Evolutionary conservation across 2,888 invertebrate species (phyloP), one percentile per base, ranked within the genome.

Genomic region (Polymixis lichenea): DNA sequence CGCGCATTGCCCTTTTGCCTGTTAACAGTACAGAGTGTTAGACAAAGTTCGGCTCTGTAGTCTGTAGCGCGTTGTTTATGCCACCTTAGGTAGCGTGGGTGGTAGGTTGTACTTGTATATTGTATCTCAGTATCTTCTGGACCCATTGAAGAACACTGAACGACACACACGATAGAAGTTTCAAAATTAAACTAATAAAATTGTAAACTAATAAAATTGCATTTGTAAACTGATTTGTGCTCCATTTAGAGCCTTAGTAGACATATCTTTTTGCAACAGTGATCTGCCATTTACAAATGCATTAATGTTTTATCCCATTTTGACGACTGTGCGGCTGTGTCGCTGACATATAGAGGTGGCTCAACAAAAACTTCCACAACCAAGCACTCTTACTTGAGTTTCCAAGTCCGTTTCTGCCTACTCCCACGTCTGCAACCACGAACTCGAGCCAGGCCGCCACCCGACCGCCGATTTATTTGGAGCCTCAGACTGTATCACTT

Each of bases 401-500:
- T 32, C 22, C 22, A 32, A 46, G 13, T 46, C n/a, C 17, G 9
- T 64, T 85, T 79, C 49, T 84, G 70, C 82, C 85, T 80, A 85
- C 17, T 71, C 25, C 43, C 85, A n/a, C 70, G n/a, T 89, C 90
- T 90, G 76, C 28, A 61, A 38, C 70, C 87, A 89, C 56, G 69
- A 56, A 75, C 56, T 58, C 60, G 7, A 25, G 13, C n/a, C 49
- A 60, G 7, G 32, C 70, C 19, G 25, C 71, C 46, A 15, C 32
- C 85, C 89, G 87, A 92, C 91, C 91, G 89, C 90, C 92, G 92
- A 94, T 95, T 94, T 95, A 95, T 95, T 93, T 93, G 90, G 86
- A 91, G 90, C 86, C 84, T 87, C 89, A 90, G 90, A 89, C 91
- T 93, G 93, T 95, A 95, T 95, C 95, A 92, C 94, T 95, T 93